Conservation (phyloP, 2,113 vertebrate species). For the Bettongia penicillata region DNA sequence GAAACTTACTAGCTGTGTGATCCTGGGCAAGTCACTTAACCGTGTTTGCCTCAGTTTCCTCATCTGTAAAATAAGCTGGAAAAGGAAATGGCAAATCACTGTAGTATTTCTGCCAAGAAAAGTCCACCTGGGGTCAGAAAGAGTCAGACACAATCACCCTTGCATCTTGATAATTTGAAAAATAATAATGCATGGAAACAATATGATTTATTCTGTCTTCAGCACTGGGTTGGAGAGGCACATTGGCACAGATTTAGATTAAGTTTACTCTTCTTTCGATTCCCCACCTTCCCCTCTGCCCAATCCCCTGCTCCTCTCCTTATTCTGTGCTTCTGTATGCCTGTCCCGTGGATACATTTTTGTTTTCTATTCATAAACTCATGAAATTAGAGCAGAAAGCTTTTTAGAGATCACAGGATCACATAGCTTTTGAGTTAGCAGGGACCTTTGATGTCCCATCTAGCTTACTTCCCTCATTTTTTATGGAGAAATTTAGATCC, state of each 20-base stretch:
- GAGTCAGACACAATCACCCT: no score
- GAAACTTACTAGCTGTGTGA: no score
- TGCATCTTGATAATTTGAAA: no score
- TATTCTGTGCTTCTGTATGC: background rate
- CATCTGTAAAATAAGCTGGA: no score
- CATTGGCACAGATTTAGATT: background rate
- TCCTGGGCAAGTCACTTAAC: no score
- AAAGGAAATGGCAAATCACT: no score
- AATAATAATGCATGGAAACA: no score
- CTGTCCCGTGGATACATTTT: background rate
- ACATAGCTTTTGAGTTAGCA: background rate
- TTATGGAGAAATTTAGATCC: background rate
- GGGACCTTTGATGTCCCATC: background rate
- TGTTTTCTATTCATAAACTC: background rate
- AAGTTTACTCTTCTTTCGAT: background rate
- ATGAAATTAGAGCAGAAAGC: background rate
- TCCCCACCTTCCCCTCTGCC: background rate
- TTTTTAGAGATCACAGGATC: background rate
- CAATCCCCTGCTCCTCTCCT: background rate
- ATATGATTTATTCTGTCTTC: background rate
- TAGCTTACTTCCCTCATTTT: no score
- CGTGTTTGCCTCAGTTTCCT: no score
- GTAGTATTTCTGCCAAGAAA: no score
- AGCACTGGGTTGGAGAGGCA: background rate
- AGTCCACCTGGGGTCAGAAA: no score